Conservation (phyloP, 1,140 invertebrate species). For the Drosophila nasuta region DNA sequence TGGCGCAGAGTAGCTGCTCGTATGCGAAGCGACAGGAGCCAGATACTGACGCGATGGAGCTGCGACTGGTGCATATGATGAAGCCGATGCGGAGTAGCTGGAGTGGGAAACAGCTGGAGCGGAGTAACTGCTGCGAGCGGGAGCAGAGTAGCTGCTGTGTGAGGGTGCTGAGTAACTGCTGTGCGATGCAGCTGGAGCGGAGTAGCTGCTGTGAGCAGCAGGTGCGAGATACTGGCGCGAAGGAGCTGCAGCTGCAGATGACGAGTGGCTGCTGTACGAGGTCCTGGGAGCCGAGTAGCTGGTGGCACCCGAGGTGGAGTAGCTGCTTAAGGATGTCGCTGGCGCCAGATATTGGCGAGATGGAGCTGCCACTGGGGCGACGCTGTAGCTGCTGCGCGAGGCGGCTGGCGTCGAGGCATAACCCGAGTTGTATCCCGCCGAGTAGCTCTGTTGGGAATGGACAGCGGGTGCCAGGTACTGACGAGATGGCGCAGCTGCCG, state of each 20-base stretch:
- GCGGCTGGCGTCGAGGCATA: constrained; percentile 24
- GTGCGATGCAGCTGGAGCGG: constrained; percentile 25
- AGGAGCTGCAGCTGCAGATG: neutral
- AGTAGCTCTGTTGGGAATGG: constrained; percentile 3
- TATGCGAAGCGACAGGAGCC: constrained; percentile 16
- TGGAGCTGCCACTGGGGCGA: constrained; percentile 22
- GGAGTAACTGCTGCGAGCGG: constrained; percentile 10
- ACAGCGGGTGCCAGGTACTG: constrained; percentile 33
- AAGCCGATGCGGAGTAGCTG: constrained; percentile 14
- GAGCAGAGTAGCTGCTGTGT: constrained; percentile 23
- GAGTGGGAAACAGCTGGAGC: constrained; percentile 16
- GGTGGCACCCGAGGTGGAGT: constrained; percentile 25
- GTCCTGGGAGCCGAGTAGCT: constrained; percentile 34
- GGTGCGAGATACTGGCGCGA: constrained; percentile 1
- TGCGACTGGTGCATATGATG: constrained; percentile 9
- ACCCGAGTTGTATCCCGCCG: constrained; percentile 1
- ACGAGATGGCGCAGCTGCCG: constrained; percentile 20
- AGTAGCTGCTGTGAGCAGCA: constrained; percentile 16
- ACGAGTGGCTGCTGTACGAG: constrained; percentile 8
- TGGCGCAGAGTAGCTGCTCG: constrained; percentile 21
- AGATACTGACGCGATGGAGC: constrained; percentile 22
- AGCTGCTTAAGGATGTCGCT: constrained; percentile 19
- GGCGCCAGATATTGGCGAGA: constrained; percentile 58
- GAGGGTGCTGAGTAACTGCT: constrained; percentile 28
- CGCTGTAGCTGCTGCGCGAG: neutral